Percentiles rank a stretch among this genome's conserved stretches.
phyloP scores from a whole-genome alignment of 2,113 vertebrate genomes.

The Gyps fulvus region DNA sequence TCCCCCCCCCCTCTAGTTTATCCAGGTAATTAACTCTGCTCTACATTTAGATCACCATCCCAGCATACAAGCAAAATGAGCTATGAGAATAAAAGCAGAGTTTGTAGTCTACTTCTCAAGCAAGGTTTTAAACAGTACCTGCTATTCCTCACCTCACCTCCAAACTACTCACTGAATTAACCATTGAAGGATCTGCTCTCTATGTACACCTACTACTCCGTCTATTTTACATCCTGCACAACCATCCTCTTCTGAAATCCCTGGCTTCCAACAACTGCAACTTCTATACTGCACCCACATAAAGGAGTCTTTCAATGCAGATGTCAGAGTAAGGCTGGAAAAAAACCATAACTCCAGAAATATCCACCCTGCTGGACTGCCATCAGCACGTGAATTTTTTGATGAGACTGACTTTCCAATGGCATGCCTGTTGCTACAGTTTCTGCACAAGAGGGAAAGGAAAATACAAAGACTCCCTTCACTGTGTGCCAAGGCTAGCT shows the following conservation, averaged over 20 bases:
- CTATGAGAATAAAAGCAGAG: not conserved
- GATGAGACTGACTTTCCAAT: not conserved
- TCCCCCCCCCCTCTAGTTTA: not conserved
- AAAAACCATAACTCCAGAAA: not conserved
- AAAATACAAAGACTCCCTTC: not conserved
- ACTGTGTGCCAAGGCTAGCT: not conserved
- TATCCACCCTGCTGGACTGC: not conserved
- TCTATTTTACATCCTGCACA: not conserved
- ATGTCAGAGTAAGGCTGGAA: not conserved
- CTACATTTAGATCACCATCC: not conserved
- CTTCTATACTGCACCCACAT: not conserved
- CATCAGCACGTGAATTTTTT: not conserved
- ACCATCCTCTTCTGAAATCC: not conserved
- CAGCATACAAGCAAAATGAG: not conserved
- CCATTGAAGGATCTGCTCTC: not conserved
- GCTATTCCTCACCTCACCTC: not conserved
- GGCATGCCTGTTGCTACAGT: not conserved
- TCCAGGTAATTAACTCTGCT: not conserved
- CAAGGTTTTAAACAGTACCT: not conserved
- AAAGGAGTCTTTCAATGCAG: not conserved
- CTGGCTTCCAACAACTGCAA: not conserved
- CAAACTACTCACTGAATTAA: not conserved
- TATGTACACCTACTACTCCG: not conserved
- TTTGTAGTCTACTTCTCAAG: not conserved
- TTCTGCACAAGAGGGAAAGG: not conserved